A percentile compares a stretch with the other conserved stretches of the same genome.
Evolutionary conservation across 2,888 invertebrate genomes (phyloP).

Genomic region (Blastobasis lacticolella): DNA sequence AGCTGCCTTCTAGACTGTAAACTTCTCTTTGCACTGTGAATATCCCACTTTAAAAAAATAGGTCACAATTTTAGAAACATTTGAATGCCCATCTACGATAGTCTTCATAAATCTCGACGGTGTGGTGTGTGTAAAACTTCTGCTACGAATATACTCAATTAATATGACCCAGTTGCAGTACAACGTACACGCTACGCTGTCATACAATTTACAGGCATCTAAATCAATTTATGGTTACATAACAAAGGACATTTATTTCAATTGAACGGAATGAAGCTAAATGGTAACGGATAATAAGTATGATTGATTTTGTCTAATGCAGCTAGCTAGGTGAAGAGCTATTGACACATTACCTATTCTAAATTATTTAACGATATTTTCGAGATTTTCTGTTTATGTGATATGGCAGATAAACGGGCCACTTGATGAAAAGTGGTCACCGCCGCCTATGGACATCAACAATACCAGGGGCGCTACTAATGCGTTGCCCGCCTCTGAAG

Average conservation of each 20-base stretch:
- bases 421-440: too few species aligned
- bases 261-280: too few species aligned
- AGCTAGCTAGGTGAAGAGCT: background rate
- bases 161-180: slow-evolving; percentile 22
- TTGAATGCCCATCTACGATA: too few species aligned
- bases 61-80: too few species aligned
- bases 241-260: background rate
- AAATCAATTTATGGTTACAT: background rate
- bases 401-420: background rate
- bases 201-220: background rate
- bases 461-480: too few species aligned
- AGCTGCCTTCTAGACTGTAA: too few species aligned
- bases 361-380: background rate
- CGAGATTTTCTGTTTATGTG: background rate
- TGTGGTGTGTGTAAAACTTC: slow-evolving; percentile 15
- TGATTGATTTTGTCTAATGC: background rate
- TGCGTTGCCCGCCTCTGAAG: too few species aligned
- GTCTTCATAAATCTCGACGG: slow-evolving; percentile 7
- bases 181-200: background rate
- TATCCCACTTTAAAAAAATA: too few species aligned
- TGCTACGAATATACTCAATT: slow-evolving; percentile 20
- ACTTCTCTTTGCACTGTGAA: too few species aligned
- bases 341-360: background rate
- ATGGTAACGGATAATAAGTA: background rate
- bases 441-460: too few species aligned